Evolutionary conservation across 2,888 invertebrate species (phyloP), one percentile per base, ranked within the genome.

Genomic region (Gibbula magus): DNA sequence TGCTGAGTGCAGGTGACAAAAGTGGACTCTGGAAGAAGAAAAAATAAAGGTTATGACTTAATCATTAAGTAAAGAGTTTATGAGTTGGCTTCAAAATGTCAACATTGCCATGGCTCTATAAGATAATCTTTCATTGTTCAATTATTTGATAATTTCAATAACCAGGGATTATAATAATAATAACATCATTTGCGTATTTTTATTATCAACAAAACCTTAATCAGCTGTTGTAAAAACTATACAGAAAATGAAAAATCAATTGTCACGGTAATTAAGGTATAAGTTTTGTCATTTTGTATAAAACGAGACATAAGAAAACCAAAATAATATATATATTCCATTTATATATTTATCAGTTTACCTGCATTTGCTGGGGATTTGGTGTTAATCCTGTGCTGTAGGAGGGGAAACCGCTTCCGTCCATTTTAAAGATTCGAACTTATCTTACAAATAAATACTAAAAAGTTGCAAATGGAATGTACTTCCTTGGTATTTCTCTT

Each of bases 1-100:
- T 84, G 79, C 88, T 87, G 18, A 88, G 85, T 22, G 89, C 88
- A 51, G 90, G 90, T 25, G 90, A 88, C 81, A 90, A 83, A 81
- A 89, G 85, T 7, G 91, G 90, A 82, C 90, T 90, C 91, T 91
- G 85, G n/a, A 75, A 75, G 8, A 51, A 45, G 1, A 74, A n/a
- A n/a, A n/a, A n/a, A n/a, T n/a, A n/a, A n/a, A n/a, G n/a, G n/a
- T n/a, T n/a, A n/a, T n/a, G n/a, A n/a, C n/a, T n/a, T n/a, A n/a
- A n/a, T n/a, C n/a, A n/a, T n/a, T n/a, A n/a, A n/a, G n/a, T n/a
- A n/a, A n/a, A n/a, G n/a, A n/a, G n/a, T n/a, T n/a, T n/a, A n/a
- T n/a, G n/a, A n/a, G n/a, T n/a, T n/a, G n/a, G n/a, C n/a, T n/a
- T n/a, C n/a, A n/a, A n/a, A n/a, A n/a, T n/a, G n/a, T n/a, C n/a